A percentile compares a stretch with the other conserved stretches of the same genome.
Conservation (phyloP, 2,113 vertebrate genomes). For the Axis porcinus region DNA sequence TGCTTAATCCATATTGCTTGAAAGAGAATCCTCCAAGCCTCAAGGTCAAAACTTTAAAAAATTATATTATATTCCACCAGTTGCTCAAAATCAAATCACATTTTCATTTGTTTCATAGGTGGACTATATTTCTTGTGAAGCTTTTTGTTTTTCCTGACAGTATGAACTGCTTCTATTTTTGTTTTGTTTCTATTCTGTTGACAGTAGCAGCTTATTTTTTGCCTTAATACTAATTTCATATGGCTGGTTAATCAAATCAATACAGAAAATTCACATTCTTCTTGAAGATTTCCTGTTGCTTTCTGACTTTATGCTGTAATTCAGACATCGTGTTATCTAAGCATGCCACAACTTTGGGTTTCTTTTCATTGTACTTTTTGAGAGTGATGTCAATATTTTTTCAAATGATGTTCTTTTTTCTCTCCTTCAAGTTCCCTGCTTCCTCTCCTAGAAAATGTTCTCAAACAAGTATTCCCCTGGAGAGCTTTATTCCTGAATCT, state of each 20-base stretch:
- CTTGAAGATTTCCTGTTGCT: neutral
- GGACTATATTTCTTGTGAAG: neutral
- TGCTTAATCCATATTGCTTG: neutral
- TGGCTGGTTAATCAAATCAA: slow-evolving; percentile 18
- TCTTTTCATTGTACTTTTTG: neutral
- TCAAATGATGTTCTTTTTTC: neutral
- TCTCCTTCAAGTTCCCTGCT: neutral
- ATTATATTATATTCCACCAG: neutral
- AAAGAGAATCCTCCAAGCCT: neutral
- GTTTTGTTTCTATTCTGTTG: neutral
- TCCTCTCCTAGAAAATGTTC: neutral
- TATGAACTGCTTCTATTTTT: neutral
- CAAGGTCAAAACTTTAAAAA: neutral
- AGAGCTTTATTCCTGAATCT: neutral
- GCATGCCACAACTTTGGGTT: neutral
- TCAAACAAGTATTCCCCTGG: neutral
- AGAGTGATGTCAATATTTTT: slow-evolving; percentile 7
- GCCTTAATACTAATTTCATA: neutral
- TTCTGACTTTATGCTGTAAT: neutral
- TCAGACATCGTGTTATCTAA: slow-evolving; percentile 5
- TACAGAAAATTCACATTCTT: neutral
- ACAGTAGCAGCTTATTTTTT: slow-evolving; percentile 7
- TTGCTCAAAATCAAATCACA: slow-evolving; percentile 5
- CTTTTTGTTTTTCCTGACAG: slow-evolving; percentile 6
- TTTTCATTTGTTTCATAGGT: neutral